These are phyloP conservation scores for Orthonychiurus folsomi DNA, from an alignment of 2,888 invertebrate species.

Conservation along the genomic window DNA sequence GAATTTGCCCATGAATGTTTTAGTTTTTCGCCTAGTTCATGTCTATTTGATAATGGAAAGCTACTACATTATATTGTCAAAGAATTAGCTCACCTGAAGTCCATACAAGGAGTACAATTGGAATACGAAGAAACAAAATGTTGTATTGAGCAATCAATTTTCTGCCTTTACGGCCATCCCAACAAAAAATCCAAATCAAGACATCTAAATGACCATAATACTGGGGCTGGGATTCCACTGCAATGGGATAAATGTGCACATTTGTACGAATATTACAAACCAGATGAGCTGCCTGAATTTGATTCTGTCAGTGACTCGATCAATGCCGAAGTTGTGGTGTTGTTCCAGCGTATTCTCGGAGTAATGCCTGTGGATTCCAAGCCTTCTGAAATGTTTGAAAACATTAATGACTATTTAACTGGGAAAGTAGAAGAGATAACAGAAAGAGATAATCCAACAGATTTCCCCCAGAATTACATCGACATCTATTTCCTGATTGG, in stretches of 20 bases:
- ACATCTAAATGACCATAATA: conserved; percentile 32
- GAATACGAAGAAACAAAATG: conserved; percentile 62
- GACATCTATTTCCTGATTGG: conserved; percentile 83
- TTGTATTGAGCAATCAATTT: conserved; percentile 74
- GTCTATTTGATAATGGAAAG: conserved; percentile 55
- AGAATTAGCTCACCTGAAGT: conserved; percentile 60
- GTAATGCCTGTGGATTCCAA: conserved; percentile 61
- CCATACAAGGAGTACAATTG: conserved; percentile 45
- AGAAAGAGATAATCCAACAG: neutral
- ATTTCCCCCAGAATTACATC: conserved; percentile 45
- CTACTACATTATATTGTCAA: conserved; percentile 69
- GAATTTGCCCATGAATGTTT: conserved; percentile 38
- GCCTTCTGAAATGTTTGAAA: conserved; percentile 46
- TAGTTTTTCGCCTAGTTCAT: conserved; percentile 28
- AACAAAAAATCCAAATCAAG: conserved; percentile 57
- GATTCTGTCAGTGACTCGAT: conserved; percentile 65
- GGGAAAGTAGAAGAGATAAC: conserved; percentile 9
- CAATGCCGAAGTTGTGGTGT: conserved; percentile 73
- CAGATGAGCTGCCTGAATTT: conserved; percentile 68
- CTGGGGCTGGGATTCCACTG: conserved; percentile 21
- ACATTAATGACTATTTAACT: conserved; percentile 21
- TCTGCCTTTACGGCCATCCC: conserved; percentile 77
- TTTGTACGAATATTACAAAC: conserved; percentile 66
- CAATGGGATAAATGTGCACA: conserved; percentile 44
- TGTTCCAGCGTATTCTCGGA: conserved; percentile 61